phyloP scores from a whole-genome alignment of 1,140 invertebrate species.

The Caenorhabditis inopinata region DNA sequence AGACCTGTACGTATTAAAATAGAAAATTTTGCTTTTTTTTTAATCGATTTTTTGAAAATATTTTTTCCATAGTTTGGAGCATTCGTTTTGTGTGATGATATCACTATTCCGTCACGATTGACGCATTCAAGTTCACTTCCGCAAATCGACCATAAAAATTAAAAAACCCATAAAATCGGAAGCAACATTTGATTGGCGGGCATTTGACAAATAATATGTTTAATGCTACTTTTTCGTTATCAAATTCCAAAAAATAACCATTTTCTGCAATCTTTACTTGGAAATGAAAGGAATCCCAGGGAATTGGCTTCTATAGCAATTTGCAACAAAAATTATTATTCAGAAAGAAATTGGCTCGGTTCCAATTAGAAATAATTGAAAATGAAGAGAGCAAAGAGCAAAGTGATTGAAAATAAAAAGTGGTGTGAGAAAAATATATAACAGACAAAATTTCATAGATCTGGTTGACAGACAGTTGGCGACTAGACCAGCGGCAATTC shows the following conservation, averaged over 20 bases:
- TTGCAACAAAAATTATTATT: background rate
- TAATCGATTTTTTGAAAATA: background rate
- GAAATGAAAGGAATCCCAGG: no score
- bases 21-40: background rate
- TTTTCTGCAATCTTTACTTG: no score
- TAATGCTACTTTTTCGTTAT: background rate
- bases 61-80: no score
- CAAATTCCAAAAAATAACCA: background rate
- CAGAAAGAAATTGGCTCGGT: background rate
- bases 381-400: background rate
- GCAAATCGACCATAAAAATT: background rate
- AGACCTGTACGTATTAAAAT: no score
- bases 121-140: background rate
- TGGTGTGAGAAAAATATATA: no score
- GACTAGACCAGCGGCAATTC: no score
- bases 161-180: background rate
- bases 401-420: no score
- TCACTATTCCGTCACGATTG: background rate
- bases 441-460: background rate
- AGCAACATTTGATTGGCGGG: background rate
- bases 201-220: background rate
- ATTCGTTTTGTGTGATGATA: background rate
- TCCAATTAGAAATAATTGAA: background rate
- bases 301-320: background rate
- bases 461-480: conserved; percentile 6